These are phyloP conservation scores for Idris sp. DNA, from an alignment of 1,140 invertebrate genomes.

Conservation along the genomic window DNA sequence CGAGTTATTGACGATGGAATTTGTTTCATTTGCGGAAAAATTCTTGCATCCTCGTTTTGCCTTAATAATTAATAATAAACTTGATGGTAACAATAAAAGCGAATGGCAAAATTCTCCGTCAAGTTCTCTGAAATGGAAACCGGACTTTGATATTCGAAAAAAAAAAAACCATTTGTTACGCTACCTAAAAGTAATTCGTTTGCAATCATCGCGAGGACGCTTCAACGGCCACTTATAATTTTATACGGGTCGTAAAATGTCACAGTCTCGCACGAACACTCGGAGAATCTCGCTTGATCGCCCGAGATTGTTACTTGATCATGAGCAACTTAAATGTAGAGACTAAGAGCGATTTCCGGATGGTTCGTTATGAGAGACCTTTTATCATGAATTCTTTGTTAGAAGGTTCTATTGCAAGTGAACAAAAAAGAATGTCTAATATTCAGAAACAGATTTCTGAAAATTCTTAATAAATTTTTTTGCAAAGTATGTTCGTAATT, in stretches of 20 bases:
- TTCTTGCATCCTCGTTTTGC: background rate
- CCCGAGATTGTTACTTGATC: slow-evolving; percentile 4
- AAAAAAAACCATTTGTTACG: slow-evolving; percentile 5
- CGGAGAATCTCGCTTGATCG: slow-evolving; percentile 4
- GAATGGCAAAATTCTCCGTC: background rate
- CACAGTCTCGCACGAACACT: slow-evolving; percentile 9
- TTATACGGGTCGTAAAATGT: slow-evolving; percentile 17
- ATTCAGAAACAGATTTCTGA: too few relatives aligned
- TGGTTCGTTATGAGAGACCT: too few relatives aligned
- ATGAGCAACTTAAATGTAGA: slow-evolving; percentile 4
- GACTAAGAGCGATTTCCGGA: background rate
- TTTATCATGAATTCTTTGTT: too few relatives aligned
- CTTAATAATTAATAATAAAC: background rate
- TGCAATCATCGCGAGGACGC: slow-evolving; percentile 16
- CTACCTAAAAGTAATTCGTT: slow-evolving; percentile 22
- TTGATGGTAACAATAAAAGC: too few relatives aligned
- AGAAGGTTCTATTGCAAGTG: too few relatives aligned
- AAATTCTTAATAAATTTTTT: too few relatives aligned
- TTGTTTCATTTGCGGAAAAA: slow-evolving; percentile 25
- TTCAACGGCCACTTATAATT: slow-evolving; percentile 32
- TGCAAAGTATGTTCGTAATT: too few relatives aligned
- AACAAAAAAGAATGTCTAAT: too few relatives aligned
- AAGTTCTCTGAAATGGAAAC: too few relatives aligned
- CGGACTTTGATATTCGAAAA: background rate
- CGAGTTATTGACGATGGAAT: slow-evolving; percentile 31